phyloP scores from a whole-genome alignment of 2,888 invertebrate species.

The Boloria selene region DNA sequence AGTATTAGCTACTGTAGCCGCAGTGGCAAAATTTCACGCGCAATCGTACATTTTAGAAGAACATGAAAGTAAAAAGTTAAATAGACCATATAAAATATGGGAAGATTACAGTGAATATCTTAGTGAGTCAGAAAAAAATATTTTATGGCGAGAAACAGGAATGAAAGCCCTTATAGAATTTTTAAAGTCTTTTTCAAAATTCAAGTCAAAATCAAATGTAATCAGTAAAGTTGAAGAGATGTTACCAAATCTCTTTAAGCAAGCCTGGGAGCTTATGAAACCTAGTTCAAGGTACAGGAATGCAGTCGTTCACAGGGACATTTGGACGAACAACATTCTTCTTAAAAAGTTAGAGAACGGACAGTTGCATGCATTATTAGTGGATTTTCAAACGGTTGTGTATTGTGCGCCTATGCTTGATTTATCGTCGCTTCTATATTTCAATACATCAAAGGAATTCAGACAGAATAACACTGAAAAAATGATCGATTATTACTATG shows the following conservation, averaged over 20 bases:
- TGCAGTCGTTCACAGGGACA: conserved; percentile 82
- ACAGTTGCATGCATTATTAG: conserved; percentile 75
- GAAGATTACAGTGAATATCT: conserved; percentile 62
- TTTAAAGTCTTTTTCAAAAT: conserved; percentile 61
- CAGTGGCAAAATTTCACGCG: conserved; percentile 77
- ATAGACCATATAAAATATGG: conserved; percentile 63
- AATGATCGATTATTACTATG: conserved; percentile 81
- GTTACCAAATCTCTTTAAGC: conserved; percentile 53
- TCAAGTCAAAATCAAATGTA: conserved; percentile 54
- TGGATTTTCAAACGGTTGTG: conserved; percentile 87
- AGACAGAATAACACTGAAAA: conserved; percentile 66
- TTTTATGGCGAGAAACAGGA: conserved; percentile 64
- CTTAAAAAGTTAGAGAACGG: conserved; percentile 61
- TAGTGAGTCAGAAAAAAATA: conserved; percentile 52
- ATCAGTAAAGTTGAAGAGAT: conserved; percentile 48
- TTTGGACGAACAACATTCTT: conserved; percentile 85
- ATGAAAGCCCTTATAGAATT: conserved; percentile 64
- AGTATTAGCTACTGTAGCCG: conserved; percentile 63
- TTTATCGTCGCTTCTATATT: conserved; percentile 77
- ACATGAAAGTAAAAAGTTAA: conserved; percentile 57
- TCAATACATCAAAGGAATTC: conserved; percentile 74
- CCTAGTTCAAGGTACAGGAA: conserved; percentile 72
- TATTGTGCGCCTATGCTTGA: conserved; percentile 87
- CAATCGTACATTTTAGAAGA: conserved; percentile 75
- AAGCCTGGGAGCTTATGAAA: conserved; percentile 57